Percentiles rank a stretch among this genome's conserved stretches.
These are phyloP conservation scores for Pandemis corylana DNA, from an alignment of 2,888 invertebrate genomes.

Conservation along the genomic window DNA sequence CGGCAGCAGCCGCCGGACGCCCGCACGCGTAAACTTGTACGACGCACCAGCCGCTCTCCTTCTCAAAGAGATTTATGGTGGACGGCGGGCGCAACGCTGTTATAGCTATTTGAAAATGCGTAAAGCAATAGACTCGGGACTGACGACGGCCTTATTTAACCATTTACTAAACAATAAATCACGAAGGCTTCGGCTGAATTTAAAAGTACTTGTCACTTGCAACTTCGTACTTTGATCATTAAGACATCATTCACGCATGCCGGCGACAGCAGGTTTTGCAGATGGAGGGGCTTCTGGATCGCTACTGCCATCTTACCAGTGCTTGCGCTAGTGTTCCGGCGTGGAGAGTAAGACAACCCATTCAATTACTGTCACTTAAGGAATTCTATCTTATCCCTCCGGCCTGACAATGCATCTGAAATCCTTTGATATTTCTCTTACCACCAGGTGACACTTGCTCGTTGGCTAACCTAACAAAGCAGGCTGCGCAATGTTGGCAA, in stretches of 20 bases:
- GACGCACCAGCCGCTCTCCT: slow-evolving; percentile 9
- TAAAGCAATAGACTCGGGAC: slow-evolving; percentile 20
- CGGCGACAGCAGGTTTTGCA: too few species aligned
- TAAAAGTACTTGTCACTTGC: neutral
- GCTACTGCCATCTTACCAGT: too few species aligned
- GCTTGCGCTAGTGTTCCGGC: too few species aligned
- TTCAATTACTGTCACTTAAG: too few species aligned
- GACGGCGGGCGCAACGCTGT: slow-evolving; percentile 16
- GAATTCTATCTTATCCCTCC: too few species aligned
- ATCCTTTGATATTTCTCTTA: too few species aligned
- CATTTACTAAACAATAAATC: slow-evolving; percentile 24
- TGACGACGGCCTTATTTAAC: slow-evolving; percentile 3
- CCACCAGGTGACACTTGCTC: too few species aligned
- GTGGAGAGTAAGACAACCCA: too few species aligned
- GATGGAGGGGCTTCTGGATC: too few species aligned
- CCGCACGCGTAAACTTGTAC: slow-evolving; percentile 8
- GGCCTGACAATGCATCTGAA: too few species aligned
- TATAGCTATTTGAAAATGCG: slow-evolving; percentile 32
- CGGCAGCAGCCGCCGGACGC: neutral
- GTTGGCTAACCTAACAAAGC: too few species aligned
- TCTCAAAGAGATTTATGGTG: slow-evolving; percentile 38
- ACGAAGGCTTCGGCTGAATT: neutral
- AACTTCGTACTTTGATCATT: neutral
- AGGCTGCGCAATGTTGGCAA: neutral
- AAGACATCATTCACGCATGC: neutral